Conservation (phyloP, 2,797 vertebrate genomes). For the Melanotaenia trifasciata region DNA sequence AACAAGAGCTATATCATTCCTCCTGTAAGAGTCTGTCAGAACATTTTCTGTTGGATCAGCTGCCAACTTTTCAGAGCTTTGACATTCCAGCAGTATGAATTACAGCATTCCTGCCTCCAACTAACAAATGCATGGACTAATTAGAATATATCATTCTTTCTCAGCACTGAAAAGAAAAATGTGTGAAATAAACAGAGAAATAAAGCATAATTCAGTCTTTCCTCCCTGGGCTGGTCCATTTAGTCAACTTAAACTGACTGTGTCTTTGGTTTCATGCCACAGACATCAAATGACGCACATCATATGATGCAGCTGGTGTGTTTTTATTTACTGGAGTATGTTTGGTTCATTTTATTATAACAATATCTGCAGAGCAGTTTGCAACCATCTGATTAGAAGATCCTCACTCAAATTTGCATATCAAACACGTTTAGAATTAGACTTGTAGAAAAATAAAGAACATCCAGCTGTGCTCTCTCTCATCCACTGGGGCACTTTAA, state of each 20-base stretch:
- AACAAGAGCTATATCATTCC: background rate
- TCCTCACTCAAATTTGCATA: background rate
- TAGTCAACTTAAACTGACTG: background rate
- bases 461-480: background rate
- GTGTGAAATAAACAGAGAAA: background rate
- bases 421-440: background rate
- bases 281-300: background rate
- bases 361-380: background rate
- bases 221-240: no score
- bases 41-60: background rate
- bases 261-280: background rate
- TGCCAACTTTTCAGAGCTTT: background rate
- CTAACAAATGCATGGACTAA: background rate
- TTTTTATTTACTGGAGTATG: background rate
- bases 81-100: background rate
- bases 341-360: background rate
- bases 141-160: background rate
- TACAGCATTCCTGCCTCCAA: no score
- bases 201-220: background rate
- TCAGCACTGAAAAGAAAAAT: background rate
- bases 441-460: background rate
- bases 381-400: background rate
- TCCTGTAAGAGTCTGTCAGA: background rate
- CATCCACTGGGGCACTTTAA: background rate
- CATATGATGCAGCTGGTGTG: background rate